A percentile compares a stretch with the other conserved stretches of the same genome.
These are phyloP conservation scores for Cylloceria caligata DNA, from an alignment of 2,888 invertebrate genomes.

Conservation along the genomic window DNA sequence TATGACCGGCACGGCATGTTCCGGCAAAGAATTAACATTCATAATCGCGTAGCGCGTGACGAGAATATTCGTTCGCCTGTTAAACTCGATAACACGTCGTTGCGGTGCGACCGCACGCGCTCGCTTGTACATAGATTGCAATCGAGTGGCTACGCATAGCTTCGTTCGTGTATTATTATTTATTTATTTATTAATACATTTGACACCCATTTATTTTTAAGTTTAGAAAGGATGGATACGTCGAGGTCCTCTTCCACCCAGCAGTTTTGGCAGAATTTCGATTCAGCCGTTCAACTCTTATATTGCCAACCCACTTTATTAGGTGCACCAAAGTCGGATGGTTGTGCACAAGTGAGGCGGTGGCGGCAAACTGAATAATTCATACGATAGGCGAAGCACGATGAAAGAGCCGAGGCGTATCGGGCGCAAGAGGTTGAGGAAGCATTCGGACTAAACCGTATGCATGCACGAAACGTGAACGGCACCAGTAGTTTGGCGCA, in stretches of 20 bases:
- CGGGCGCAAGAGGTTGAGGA: conserved; percentile 52
- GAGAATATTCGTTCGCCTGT: conserved; percentile 70
- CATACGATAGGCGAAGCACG: conserved; percentile 58
- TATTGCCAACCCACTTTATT: conserved; percentile 23
- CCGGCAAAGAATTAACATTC: conserved; percentile 76
- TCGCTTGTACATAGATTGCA: conserved; percentile 10
- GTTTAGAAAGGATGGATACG: too few relatives aligned
- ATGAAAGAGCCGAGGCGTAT: conserved; percentile 14
- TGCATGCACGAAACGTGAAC: conserved; percentile 51
- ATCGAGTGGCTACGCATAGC: neutral
- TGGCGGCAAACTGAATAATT: conserved; percentile 62
- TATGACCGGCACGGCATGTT: conserved; percentile 66
- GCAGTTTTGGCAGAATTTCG: neutral
- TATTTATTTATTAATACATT: neutral
- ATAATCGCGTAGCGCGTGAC: conserved; percentile 73
- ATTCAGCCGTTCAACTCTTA: neutral
- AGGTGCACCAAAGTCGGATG: conserved; percentile 47
- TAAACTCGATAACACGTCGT: conserved; percentile 68
- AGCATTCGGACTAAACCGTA: conserved; percentile 50
- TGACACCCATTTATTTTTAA: neutral
- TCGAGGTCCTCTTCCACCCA: neutral
- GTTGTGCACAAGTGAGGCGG: conserved; percentile 24
- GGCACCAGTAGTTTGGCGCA: conserved; percentile 48
- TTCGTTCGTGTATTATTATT: neutral
- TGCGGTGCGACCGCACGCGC: conserved; percentile 42